Evolutionary conservation across 2,888 invertebrate genomes (phyloP).

Genomic region (Lymantria dispar): DNA sequence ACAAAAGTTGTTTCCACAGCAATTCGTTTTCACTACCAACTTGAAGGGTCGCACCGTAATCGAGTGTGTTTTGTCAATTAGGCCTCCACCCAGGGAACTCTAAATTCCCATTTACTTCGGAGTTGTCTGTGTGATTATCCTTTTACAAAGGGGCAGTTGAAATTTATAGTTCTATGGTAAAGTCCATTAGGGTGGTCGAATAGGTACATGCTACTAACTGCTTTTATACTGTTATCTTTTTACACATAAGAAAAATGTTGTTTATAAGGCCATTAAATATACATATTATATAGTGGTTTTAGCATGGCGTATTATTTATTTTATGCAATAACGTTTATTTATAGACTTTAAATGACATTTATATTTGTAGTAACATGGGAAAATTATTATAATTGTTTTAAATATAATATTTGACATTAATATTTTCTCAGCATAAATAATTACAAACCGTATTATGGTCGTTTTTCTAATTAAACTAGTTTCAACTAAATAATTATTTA

Average conservation of each 20-base stretch:
- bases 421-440: too few species aligned
- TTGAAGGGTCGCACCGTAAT: constrained; percentile 21
- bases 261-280: too few species aligned
- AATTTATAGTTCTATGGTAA: constrained; percentile 73
- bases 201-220: constrained; percentile 21
- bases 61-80: constrained; percentile 68
- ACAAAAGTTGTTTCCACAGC: constrained; percentile 41
- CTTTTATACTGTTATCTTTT: neutral
- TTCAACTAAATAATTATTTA: too few species aligned
- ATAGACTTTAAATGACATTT: too few species aligned
- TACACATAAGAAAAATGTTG: neutral
- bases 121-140: constrained; percentile 71
- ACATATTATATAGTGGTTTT: too few species aligned
- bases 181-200: constrained; percentile 62
- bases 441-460: too few species aligned
- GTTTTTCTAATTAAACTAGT: too few species aligned
- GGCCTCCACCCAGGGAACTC: constrained; percentile 55
- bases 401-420: too few species aligned
- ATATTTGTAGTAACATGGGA: too few species aligned
- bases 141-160: constrained; percentile 63
- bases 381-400: too few species aligned
- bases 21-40: constrained; percentile 43
- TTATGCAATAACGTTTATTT: too few species aligned
- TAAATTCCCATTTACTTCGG: constrained; percentile 69
- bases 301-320: too few species aligned